Percentiles rank a stretch among this genome's conserved stretches.
Conservation (phyloP, 2,113 vertebrate genomes). For the Hemiprocne comata region DNA sequence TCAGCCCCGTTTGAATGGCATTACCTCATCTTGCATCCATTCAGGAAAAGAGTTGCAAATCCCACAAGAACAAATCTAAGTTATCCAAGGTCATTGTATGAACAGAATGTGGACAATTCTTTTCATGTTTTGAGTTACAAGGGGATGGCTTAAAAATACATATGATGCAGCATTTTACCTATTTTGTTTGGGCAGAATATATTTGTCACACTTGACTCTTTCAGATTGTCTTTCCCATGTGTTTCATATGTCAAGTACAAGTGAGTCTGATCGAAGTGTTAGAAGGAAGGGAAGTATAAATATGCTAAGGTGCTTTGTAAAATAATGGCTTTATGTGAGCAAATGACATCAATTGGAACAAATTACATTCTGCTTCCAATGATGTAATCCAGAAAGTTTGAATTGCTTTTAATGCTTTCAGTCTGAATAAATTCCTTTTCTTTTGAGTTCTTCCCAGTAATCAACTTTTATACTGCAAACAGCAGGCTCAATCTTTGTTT, state of each 20-base stretch:
- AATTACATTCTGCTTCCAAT: conserved; percentile 37
- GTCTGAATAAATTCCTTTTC: conserved; percentile 21
- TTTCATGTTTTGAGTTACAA: neutral
- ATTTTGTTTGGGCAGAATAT: neutral
- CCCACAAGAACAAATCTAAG: conserved; percentile 29
- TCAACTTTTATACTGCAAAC: neutral
- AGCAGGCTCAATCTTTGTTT: neutral
- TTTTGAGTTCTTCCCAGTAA: neutral
- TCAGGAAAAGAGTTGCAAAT: conserved; percentile 49
- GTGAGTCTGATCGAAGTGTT: neutral
- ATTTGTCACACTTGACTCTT: neutral
- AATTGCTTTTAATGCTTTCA: conserved; percentile 33
- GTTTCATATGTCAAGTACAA: neutral
- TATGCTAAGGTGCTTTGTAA: conserved; percentile 35
- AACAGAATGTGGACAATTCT: conserved; percentile 7
- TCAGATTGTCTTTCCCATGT: neutral
- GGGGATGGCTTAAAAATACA: neutral
- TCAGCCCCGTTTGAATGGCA: conserved; percentile 22
- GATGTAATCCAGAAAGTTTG: conserved; percentile 42
- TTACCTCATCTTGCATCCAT: conserved; percentile 60
- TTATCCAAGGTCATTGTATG: conserved; percentile 42
- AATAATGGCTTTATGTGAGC: conserved; percentile 39
- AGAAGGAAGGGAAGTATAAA: neutral
- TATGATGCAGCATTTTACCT: neutral
- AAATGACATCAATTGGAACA: conserved; percentile 55